Percentiles rank a stretch among this genome's conserved stretches.
phyloP scores from a whole-genome alignment of 1,140 invertebrate species.

The Leptopilina boulardi region DNA sequence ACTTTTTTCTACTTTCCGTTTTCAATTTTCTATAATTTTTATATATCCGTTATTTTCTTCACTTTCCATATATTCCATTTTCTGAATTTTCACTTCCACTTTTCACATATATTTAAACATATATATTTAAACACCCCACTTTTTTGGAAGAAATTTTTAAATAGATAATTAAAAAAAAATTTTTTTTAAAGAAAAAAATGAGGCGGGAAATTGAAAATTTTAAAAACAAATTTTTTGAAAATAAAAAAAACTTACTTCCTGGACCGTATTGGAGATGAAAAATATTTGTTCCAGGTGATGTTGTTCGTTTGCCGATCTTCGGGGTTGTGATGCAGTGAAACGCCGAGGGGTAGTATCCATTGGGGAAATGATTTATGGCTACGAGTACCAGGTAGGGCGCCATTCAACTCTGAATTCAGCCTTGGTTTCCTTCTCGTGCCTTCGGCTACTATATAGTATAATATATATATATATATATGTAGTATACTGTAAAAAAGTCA shows the following conservation, averaged over 20 bases:
- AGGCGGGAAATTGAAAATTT: too few species aligned
- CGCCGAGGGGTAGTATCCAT: slow-evolving; percentile 67
- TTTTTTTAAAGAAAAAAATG: too few species aligned
- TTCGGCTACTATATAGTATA: slow-evolving; percentile 41
- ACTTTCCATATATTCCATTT: too few species aligned
- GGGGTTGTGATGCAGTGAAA: slow-evolving; percentile 65
- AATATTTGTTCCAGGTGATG: slow-evolving; percentile 72
- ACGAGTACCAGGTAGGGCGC: slow-evolving; percentile 71
- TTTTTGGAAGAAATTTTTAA: too few species aligned
- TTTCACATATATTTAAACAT: too few species aligned
- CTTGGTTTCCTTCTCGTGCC: slow-evolving; percentile 38
- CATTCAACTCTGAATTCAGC: slow-evolving; percentile 62
- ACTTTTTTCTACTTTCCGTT: too few species aligned
- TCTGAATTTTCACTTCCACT: too few species aligned
- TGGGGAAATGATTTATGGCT: slow-evolving; percentile 75
- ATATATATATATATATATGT: background rate
- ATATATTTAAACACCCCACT: too few species aligned
- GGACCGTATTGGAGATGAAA: slow-evolving; percentile 9
- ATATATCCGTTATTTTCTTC: too few species aligned
- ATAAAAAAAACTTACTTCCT: background rate
- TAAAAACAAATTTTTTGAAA: too few species aligned
- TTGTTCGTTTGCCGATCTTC: slow-evolving; percentile 65
- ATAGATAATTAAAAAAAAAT: too few species aligned
- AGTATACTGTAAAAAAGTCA: background rate
- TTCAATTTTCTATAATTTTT: too few species aligned